phyloP scores from a whole-genome alignment of 2,797 vertebrate genomes.

The Pseudomugil gertrudae region DNA sequence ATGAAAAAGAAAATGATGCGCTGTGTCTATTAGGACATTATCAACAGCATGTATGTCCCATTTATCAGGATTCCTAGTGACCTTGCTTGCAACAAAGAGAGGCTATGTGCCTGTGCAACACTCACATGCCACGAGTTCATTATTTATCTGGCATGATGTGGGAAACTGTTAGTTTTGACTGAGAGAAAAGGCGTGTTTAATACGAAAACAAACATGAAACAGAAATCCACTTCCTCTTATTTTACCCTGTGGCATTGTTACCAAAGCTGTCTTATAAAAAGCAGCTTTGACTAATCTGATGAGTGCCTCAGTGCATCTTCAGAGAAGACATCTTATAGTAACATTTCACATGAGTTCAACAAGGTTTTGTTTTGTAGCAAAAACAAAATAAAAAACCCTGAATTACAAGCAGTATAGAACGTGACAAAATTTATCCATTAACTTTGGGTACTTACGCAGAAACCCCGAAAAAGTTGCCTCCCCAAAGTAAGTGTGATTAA shows the following conservation, averaged over 20 bases:
- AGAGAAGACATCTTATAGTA: not conserved
- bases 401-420: no score
- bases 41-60: constrained; percentile 43
- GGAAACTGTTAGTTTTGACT: constrained; percentile 35
- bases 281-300: not conserved
- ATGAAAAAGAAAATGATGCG: constrained; percentile 46
- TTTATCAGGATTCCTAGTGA: constrained; percentile 42
- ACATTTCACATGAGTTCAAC: not conserved
- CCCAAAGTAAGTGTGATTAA: no score
- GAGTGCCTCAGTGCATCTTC: not conserved
- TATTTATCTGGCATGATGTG: constrained; percentile 14
- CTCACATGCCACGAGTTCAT: not conserved
- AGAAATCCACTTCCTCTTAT: not conserved
- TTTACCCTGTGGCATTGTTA: not conserved
- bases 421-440: no score
- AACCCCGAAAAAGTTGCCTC: no score
- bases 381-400: no score
- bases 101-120: constrained; percentile 17
- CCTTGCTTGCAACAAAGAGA: constrained; percentile 19
- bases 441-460: no score
- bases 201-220: not conserved
- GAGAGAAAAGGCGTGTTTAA: no score
- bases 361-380: not conserved
- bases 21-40: constrained; percentile 50
- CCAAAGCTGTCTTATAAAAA: constrained; percentile 1